Conservation (phyloP, 2,797 vertebrate species). For the Leptoclinus maculatus region DNA sequence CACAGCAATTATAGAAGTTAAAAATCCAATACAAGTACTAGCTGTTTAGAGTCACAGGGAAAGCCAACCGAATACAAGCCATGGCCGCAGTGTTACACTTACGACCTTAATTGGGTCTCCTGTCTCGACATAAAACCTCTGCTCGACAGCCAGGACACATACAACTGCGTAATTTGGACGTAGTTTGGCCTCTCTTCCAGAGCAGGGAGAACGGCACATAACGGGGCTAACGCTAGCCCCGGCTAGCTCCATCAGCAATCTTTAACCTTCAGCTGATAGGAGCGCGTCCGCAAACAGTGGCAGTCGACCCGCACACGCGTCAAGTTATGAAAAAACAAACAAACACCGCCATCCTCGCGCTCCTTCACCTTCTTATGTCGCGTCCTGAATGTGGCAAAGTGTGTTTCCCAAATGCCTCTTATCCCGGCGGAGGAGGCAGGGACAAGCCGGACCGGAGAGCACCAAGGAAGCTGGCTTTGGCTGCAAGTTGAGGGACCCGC, state of each 20-base stretch:
- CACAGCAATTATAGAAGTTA: conserved; percentile 54
- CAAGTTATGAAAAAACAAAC: conserved; percentile 34
- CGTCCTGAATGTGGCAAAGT: conserved; percentile 36
- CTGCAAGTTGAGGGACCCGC: conserved; percentile 65
- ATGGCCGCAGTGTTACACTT: not conserved
- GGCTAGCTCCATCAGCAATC: conserved; percentile 74
- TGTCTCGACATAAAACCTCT: not conserved
- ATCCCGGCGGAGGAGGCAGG: conserved; percentile 20
- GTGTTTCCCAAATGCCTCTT: conserved; percentile 15
- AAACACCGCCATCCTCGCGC: conserved; percentile 23
- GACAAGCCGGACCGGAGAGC: conserved; percentile 11
- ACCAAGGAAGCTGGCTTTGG: conserved; percentile 16
- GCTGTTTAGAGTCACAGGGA: conserved; percentile 1
- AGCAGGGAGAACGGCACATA: not conserved
- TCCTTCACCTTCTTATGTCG: conserved; percentile 44
- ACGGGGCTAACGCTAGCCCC: conserved; percentile 67
- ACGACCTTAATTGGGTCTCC: not conserved
- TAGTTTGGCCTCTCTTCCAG: conserved; percentile 66
- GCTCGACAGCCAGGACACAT: not conserved
- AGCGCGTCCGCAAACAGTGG: conserved; percentile 60
- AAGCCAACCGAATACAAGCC: not conserved
- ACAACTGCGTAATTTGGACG: conserved; percentile 48
- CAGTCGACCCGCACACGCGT: conserved; percentile 41
- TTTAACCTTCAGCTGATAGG: conserved; percentile 80
- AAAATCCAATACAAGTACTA: conserved; percentile 10